Conservation (phyloP, 2,888 invertebrate species). For the Drosophila paramelanica region DNA sequence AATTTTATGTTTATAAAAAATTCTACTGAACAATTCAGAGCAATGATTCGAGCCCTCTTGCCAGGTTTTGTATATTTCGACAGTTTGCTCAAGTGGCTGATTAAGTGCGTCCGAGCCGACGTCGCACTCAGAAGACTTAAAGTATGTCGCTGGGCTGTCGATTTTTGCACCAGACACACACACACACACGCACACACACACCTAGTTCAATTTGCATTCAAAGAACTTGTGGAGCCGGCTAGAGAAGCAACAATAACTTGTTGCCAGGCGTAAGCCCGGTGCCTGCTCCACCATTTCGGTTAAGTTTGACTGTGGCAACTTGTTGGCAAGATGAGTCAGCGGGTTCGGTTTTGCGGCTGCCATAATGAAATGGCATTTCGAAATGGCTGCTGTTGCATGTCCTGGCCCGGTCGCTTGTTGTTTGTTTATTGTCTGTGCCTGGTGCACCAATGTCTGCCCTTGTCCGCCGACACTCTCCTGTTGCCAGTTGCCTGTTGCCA, state of each 20-base stretch:
- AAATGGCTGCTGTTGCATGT: slow-evolving; percentile 73
- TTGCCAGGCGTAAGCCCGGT: slow-evolving; percentile 58
- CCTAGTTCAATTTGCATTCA: slow-evolving; percentile 68
- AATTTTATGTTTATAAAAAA: background rate
- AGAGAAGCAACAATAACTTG: slow-evolving; percentile 57
- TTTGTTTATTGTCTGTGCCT: slow-evolving; percentile 67
- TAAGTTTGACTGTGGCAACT: slow-evolving; percentile 22
- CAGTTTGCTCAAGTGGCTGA: slow-evolving; percentile 8
- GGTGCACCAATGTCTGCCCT: background rate
- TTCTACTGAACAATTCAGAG: background rate
- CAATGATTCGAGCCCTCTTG: background rate
- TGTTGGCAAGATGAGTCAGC: slow-evolving; percentile 66
- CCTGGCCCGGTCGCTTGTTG: slow-evolving; percentile 49
- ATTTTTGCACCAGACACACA: slow-evolving; percentile 17
- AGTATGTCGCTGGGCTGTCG: slow-evolving; percentile 45
- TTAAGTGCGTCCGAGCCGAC: slow-evolving; percentile 17
- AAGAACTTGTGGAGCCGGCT: slow-evolving; percentile 40
- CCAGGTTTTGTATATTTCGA: background rate
- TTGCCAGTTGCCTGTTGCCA: slow-evolving; percentile 12
- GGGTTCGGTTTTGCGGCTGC: slow-evolving; percentile 31
- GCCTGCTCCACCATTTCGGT: slow-evolving; percentile 4
- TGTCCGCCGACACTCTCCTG: background rate
- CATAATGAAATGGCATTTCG: slow-evolving; percentile 79
- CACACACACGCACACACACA: slow-evolving; percentile 8
- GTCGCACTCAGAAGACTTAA: slow-evolving; percentile 19